These are phyloP conservation scores for Agriopis marginaria DNA, from an alignment of 2,888 invertebrate species.

Conservation along the genomic window DNA sequence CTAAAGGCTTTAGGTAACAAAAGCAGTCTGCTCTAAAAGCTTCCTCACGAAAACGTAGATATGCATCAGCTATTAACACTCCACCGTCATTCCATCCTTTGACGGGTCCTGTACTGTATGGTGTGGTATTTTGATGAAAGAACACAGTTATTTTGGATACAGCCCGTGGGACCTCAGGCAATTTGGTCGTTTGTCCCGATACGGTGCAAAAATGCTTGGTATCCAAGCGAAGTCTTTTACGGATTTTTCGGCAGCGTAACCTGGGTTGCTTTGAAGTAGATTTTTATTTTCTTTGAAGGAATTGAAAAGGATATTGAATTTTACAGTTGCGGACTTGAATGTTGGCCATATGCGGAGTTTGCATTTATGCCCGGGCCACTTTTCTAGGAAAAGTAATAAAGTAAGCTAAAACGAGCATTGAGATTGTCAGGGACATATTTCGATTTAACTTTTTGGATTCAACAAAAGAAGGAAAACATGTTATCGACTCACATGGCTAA, in stretches of 20 bases:
- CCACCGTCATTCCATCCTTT: conserved; percentile 62
- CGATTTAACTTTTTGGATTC: not conserved
- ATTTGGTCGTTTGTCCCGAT: conserved; percentile 54
- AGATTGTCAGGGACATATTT: not conserved
- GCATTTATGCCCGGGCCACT: conserved; percentile 38
- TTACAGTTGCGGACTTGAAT: conserved; percentile 32
- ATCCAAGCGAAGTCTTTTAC: conserved; percentile 38
- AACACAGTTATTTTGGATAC: conserved; percentile 61
- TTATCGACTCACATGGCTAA: conserved; percentile 1
- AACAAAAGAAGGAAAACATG: not conserved
- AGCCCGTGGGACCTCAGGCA: conserved; percentile 56
- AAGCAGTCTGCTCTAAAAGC: conserved; percentile 53
- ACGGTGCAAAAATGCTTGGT: conserved; percentile 48
- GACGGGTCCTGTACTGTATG: conserved; percentile 54
- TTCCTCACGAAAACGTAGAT: conserved; percentile 66
- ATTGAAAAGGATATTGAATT: conserved; percentile 44
- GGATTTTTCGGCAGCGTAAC: conserved; percentile 40
- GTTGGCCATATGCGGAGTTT: conserved; percentile 21
- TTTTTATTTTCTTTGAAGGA: conserved; percentile 41
- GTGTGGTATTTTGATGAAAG: conserved; percentile 62
- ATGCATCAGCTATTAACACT: conserved; percentile 73
- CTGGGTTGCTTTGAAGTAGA: conserved; percentile 42
- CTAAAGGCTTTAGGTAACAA: conserved; percentile 52
- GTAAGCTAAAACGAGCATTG: not conserved
- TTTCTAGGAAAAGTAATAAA: conserved; percentile 40